phyloP scores from a whole-genome alignment of 2,113 vertebrate species.

The Fukomys damarensis region DNA sequence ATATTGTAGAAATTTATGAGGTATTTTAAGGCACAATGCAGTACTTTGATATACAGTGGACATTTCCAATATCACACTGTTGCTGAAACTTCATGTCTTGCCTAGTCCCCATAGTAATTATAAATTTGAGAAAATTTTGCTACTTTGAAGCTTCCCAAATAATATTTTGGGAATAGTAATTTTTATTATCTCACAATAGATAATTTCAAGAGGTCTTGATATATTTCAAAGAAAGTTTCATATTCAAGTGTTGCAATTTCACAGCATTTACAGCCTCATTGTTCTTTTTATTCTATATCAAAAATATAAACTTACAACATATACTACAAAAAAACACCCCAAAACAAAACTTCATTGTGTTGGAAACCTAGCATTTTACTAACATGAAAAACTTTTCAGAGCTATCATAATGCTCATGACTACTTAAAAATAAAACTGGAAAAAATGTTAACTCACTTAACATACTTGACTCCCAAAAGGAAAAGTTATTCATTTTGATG shows the following conservation, averaged over 20 bases:
- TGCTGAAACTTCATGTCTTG: not conserved
- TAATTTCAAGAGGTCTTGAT: not conserved
- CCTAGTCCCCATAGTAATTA: not conserved
- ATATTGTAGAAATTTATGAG: not conserved
- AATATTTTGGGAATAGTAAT: not conserved
- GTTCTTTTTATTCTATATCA: slow-evolving; percentile 71
- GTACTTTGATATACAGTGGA: not conserved
- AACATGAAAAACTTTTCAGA: not conserved
- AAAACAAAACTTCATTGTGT: not conserved
- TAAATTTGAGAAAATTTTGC: not conserved
- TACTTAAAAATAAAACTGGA: not conserved
- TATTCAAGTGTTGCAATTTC: not conserved
- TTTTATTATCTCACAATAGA: not conserved
- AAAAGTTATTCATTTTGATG: not conserved
- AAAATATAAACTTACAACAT: slow-evolving; percentile 59
- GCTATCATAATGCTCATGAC: not conserved
- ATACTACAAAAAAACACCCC: slow-evolving; percentile 22
- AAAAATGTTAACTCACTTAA: not conserved
- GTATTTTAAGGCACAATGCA: not conserved
- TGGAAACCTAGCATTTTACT: not conserved
- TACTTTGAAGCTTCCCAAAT: not conserved
- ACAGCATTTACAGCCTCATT: not conserved
- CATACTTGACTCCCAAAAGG: not conserved
- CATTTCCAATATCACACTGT: not conserved
- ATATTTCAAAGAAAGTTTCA: not conserved